Conservation (phyloP, 2,797 vertebrate species). For the Smutsia gigantea region DNA sequence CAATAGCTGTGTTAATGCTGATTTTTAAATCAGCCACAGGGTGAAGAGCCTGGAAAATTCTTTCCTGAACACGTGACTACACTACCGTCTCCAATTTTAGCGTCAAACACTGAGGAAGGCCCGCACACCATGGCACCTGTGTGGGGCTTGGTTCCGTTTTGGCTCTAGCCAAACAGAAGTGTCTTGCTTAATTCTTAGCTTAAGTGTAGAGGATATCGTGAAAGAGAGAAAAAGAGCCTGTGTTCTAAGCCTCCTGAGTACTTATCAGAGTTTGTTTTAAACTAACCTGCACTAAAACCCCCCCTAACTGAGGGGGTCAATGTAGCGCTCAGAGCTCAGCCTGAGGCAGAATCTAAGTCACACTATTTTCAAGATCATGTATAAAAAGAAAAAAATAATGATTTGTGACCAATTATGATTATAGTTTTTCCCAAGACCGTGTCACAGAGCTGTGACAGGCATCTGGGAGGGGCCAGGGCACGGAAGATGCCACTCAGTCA, state of each 20-base stretch:
- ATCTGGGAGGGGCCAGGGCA: conserved; percentile 63
- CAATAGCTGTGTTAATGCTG: background rate
- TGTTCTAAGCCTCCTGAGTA: background rate
- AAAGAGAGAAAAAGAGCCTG: background rate
- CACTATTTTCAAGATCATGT: conserved; percentile 15
- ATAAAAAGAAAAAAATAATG: background rate
- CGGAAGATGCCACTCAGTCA: background rate
- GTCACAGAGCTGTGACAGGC: conserved; percentile 63
- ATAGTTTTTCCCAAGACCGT: background rate
- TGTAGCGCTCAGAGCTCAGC: conserved; percentile 2
- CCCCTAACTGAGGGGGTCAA: background rate
- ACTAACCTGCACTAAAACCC: conserved; percentile 62
- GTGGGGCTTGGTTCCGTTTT: background rate
- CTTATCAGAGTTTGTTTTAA: conserved; percentile 25
- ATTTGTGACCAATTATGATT: background rate
- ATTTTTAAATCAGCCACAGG: background rate
- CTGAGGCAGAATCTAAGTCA: conserved; percentile 50
- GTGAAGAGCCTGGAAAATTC: conserved; percentile 31
- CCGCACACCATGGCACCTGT: background rate
- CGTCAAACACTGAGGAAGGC: background rate
- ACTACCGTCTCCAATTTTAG: conserved; percentile 42
- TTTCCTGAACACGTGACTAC: background rate
- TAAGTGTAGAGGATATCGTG: background rate
- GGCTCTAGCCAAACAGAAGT: background rate
- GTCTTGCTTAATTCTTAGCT: conserved; percentile 15